Evolutionary conservation across 2,113 vertebrate species (phyloP), one percentile per base, ranked within the genome.

Genomic region (Periophthalmodon schlosseri): DNA sequence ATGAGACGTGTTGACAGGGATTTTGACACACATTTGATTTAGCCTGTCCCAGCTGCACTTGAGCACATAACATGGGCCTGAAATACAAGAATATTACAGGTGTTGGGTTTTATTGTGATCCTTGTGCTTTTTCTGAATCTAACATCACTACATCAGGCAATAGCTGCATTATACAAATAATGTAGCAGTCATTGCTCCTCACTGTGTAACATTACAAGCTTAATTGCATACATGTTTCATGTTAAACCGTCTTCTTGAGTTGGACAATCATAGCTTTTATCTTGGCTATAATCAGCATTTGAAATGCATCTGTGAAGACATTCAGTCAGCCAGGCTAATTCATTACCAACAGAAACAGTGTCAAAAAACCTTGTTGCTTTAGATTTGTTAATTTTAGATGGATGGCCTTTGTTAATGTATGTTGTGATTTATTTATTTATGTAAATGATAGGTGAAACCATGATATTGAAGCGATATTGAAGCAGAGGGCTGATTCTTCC

Each of bases 1-100:
- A 64, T 68, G 72, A 20, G 56, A 75, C 69, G 73, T 52, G 80
- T 28, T 10, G 74, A 72, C 71, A 72, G 34, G 34, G 34, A 39
- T 44, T 65, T 65, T 65, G 34, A 65, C 63, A 65, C 63, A 65
- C 33, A 39, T 44, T 39, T n/a, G 10, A 39, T 65, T 63, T 63
- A 34, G 60, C 18, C 60, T 61, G 58, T 61, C 28, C 58, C 23
- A 33, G 58, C 28, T 61, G 28, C 15, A 61, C 13, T 16, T 61
- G 4, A 61, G 58, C 57, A 24, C 21, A 57, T 11, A 57, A 57
- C n/a, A 57, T 28, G 14, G 23, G 24, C 23, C 5, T 56, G 52
- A 56, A 56, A 56, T 52, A 20, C 49, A 56, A 6, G 16, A 6
- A 6, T 20, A 52, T 52, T 18, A 21, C 1, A 10, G 5, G 52